These are phyloP conservation scores for Melanostoma scalare DNA, from an alignment of 2,888 invertebrate genomes.

Conservation along the genomic window DNA sequence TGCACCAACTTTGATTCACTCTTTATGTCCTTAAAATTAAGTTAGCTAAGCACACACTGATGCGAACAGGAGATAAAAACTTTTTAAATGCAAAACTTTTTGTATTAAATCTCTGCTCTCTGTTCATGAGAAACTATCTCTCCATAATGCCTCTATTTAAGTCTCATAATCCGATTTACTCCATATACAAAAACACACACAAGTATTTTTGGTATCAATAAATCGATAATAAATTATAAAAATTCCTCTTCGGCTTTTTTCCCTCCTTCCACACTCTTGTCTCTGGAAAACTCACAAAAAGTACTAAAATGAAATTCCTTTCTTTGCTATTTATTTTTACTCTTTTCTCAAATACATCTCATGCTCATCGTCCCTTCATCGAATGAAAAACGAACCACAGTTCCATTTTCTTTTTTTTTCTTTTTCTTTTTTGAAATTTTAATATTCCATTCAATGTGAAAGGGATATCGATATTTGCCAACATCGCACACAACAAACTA, in stretches of 20 bases:
- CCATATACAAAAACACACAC: background rate
- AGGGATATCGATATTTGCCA: slow-evolving; percentile 41
- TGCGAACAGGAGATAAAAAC: too few relatives aligned
- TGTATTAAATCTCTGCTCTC: too few relatives aligned
- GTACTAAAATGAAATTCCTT: slow-evolving; percentile 3
- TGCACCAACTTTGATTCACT: too few relatives aligned
- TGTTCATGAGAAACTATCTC: too few relatives aligned
- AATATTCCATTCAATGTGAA: slow-evolving; percentile 33
- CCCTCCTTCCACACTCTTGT: background rate
- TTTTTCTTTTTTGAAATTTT: slow-evolving; percentile 6
- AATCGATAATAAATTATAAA: slow-evolving; percentile 58
- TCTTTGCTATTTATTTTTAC: too few relatives aligned
- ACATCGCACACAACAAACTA: slow-evolving; percentile 29
- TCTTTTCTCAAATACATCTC: too few relatives aligned
- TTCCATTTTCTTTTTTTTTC: too few relatives aligned
- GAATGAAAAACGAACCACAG: too few relatives aligned
- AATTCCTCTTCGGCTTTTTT: slow-evolving; percentile 42
- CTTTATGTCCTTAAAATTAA: too few relatives aligned
- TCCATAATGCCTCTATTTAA: background rate
- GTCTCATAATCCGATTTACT: background rate
- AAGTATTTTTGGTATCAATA: slow-evolving; percentile 33
- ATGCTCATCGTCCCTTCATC: too few relatives aligned
- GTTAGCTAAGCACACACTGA: too few relatives aligned
- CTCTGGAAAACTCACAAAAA: slow-evolving; percentile 15
- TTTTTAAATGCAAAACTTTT: too few relatives aligned